Conservation (phyloP, 2,888 invertebrate species). For the Pilophorus perplexus region DNA sequence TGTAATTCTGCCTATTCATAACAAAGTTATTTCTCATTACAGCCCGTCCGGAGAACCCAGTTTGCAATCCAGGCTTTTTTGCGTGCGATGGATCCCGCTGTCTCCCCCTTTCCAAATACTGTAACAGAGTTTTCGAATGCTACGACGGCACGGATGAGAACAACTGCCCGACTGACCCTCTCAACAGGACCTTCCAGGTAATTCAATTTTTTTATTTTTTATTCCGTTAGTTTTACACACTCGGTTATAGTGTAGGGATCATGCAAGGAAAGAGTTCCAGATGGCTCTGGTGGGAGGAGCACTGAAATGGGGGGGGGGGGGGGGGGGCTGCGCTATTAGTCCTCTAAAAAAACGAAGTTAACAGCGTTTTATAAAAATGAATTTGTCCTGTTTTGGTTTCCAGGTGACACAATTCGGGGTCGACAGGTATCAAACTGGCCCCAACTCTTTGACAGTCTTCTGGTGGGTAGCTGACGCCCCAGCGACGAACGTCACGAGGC, state of each 20-base stretch:
- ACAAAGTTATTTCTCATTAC: no score
- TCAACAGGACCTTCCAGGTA: conserved; percentile 54
- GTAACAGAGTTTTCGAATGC: conserved; percentile 70
- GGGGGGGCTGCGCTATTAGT: no score
- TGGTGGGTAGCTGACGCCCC: conserved; percentile 60
- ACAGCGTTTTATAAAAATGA: no score
- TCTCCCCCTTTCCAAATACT: conserved; percentile 60
- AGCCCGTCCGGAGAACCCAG: conserved; percentile 53
- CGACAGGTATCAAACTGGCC: conserved; percentile 62
- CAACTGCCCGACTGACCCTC: conserved; percentile 58
- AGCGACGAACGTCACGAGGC: conserved; percentile 53
- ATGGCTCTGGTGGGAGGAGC: no score
- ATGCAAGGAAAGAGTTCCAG: no score
- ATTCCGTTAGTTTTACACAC: no score
- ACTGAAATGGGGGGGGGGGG: no score
- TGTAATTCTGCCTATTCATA: no score
- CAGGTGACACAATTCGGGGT: conserved; percentile 63
- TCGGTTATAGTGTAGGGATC: no score
- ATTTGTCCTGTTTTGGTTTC: no score
- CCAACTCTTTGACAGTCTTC: conserved; percentile 63
- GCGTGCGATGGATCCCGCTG: conserved; percentile 63
- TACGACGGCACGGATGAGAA: conserved; percentile 71
- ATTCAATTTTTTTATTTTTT: no score
- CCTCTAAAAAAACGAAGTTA: no score
- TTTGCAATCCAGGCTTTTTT: conserved; percentile 59